A percentile compares a stretch with the other conserved stretches of the same genome.
phyloP scores from a whole-genome alignment of 2,797 vertebrate genomes.

The Catharus ustulatus region DNA sequence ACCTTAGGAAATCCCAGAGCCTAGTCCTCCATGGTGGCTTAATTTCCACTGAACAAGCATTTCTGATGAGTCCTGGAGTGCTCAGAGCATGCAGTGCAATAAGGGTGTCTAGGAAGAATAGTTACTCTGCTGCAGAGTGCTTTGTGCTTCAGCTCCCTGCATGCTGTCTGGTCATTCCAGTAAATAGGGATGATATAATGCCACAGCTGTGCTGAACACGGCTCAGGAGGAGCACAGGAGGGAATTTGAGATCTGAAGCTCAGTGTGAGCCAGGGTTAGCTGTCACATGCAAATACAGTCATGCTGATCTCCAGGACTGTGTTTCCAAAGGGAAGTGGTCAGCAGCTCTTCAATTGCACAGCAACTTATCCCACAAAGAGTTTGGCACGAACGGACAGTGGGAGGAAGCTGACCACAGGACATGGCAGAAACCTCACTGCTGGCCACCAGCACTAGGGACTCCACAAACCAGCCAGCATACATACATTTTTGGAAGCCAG shows the following conservation, averaged over 20 bases:
- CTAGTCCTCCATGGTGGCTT: background rate
- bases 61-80: background rate
- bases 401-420: background rate
- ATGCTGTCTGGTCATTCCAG: background rate
- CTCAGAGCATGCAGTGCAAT: background rate
- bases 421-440: background rate
- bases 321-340: slow-evolving; percentile 15
- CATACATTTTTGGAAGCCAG: slow-evolving; percentile 95
- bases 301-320: background rate
- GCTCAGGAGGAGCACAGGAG: background rate
- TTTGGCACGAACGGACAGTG: background rate
- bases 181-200: background rate
- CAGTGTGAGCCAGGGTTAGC: background rate
- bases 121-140: background rate
- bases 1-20: background rate
- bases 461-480: background rate
- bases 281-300: background rate
- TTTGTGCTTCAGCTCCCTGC: background rate
- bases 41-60: background rate
- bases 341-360: background rate
- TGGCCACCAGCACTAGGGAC: background rate
- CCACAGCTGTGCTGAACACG: background rate
- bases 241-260: background rate
- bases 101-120: background rate
- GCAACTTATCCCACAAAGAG: background rate